These are phyloP conservation scores for Thamnophis elegans DNA, from an alignment of 2,797 vertebrate genomes.

Conservation along the genomic window DNA sequence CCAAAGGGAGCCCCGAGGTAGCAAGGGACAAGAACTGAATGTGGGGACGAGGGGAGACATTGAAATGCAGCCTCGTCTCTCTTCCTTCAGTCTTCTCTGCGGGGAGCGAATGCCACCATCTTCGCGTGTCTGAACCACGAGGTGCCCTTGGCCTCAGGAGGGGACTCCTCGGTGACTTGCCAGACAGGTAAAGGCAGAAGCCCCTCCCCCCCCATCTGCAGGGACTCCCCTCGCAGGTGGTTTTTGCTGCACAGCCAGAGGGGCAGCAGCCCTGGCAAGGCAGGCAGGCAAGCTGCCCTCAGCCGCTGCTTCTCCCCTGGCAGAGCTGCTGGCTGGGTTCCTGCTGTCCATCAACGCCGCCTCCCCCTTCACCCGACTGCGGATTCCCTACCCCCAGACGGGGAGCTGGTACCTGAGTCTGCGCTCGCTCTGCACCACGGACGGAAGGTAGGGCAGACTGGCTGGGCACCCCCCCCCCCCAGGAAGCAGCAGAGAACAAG, in stretches of 20 bases:
- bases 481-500: background rate
- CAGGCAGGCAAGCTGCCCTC: background rate
- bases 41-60: too few relatives aligned
- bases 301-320: background rate
- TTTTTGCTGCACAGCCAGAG: background rate
- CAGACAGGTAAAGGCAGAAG: conserved; percentile 80
- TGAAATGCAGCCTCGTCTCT: background rate
- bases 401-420: conserved; percentile 97
- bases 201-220: accelerated
- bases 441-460: conserved; percentile 79
- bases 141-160: conserved; percentile 84
- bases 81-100: conserved; percentile 69
- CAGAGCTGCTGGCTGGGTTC: conserved; percentile 88
- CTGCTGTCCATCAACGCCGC: conserved; percentile 84
- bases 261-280: background rate
- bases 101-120: conserved; percentile 88
- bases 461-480: background rate
- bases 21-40: too few relatives aligned
- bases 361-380: conserved; percentile 83
- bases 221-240: background rate
- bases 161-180: conserved; percentile 85
- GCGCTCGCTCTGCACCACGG: conserved; percentile 83
- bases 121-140: conserved; percentile 94
- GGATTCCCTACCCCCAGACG: conserved; percentile 94
- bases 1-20: background rate